phyloP scores from a whole-genome alignment of 1,140 invertebrate genomes.

The Lordiphosa clarofinis region DNA sequence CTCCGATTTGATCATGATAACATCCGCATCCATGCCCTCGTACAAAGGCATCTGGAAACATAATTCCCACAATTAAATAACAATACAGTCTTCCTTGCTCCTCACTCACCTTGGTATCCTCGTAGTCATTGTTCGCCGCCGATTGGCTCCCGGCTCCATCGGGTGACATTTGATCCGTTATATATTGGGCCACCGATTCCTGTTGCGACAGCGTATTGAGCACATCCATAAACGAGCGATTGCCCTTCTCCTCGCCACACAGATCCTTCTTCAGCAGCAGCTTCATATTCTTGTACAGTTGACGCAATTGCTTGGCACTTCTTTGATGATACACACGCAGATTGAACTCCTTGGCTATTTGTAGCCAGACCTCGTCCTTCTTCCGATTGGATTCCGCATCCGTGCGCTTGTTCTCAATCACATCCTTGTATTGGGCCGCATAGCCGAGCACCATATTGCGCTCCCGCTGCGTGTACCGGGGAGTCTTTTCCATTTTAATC shows the following conservation, averaged over 20 bases:
- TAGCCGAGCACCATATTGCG: conserved; percentile 78
- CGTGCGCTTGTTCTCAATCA: conserved; percentile 78
- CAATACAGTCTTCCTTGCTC: no score
- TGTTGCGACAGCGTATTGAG: conserved; percentile 73
- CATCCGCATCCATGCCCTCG: conserved; percentile 71
- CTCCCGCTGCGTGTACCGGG: conserved; percentile 79
- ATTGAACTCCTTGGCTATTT: conserved; percentile 78
- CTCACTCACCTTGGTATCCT: conserved; percentile 64
- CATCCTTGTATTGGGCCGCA: conserved; percentile 76
- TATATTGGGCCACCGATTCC: conserved; percentile 68
- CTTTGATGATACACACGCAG: conserved; percentile 73
- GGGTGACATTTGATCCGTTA: conserved; percentile 68
- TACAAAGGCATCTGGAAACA: conserved; percentile 55
- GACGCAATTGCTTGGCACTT: conserved; percentile 72
- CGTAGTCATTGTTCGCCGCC: conserved; percentile 51
- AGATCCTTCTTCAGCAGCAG: conserved; percentile 75
- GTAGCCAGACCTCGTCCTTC: conserved; percentile 77
- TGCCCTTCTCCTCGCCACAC: conserved; percentile 69
- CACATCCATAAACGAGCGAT: conserved; percentile 70
- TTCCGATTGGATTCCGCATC: conserved; percentile 79
- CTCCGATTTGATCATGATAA: conserved; percentile 76
- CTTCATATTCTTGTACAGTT: conserved; percentile 79
- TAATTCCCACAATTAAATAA: no score
- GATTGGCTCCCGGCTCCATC: conserved; percentile 50
- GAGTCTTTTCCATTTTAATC: conserved; percentile 79